Evolutionary conservation across 2,113 vertebrate species (phyloP), one percentile per base, ranked within the genome.

Genomic region (Tringa solitaria): DNA sequence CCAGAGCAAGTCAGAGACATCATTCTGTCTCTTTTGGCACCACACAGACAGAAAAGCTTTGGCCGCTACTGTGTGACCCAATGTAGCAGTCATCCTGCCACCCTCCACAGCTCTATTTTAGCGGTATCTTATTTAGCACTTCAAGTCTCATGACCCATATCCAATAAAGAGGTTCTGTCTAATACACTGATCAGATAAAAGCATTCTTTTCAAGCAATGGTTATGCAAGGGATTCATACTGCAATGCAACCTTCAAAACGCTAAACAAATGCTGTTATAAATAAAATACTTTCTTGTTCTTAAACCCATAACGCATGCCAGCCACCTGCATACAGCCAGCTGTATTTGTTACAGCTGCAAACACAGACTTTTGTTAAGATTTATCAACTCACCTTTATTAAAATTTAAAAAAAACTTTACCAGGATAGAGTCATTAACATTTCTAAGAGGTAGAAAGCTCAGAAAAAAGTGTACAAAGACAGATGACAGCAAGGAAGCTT

Each of bases 121-220:
- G 72, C 91, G 77, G 41, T 20, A 61, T 63, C 89, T 92, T 83
- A 73, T 83, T 96, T 94, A 95, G 89, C 35, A 70, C 89, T 73
- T 86, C 59, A 89, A 95, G 94, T 60, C 81, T 50, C 84, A 68
- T 84, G 93, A 96, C 74, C 89, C 73, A 89, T 26, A 93, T 96
- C 85, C 94, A 93, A 72, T 93, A 96, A 95, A 18, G 89, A 95
- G 86, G 77, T 91, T 81, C 89, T 80, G 63, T 39, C 61, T 95
- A 94, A 96, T 84, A 53, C 93, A 94, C 56, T 87, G 91, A 95
- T 87, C 57, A 96, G 93, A 95, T 91, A 91, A 96, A 96, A 94
- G 69, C 87, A 81, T 93, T 65, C 41, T 94, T 96, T 94, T 93
- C 89, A 79, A 91, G 77, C 84, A 93, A 67, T 54, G 51, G 73